A percentile compares a stretch with the other conserved stretches of the same genome.
These are phyloP conservation scores for Araneus ventricosus DNA, from an alignment of 1,140 invertebrate species.

Conservation along the genomic window DNA sequence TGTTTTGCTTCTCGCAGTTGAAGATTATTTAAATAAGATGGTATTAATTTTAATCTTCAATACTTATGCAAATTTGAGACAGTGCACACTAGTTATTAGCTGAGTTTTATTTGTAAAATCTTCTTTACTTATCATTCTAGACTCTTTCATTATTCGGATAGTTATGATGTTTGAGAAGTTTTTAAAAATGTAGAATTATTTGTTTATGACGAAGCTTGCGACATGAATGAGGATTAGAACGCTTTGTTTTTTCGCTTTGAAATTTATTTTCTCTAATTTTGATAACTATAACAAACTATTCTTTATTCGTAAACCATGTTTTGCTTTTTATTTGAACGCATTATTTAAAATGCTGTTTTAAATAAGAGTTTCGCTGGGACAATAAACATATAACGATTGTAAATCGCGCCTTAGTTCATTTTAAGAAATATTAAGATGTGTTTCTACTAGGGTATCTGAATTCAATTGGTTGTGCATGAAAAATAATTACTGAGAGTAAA, in stretches of 20 bases:
- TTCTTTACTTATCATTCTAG: neutral
- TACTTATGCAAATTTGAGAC: conserved; percentile 1
- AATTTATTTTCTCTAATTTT: too few species aligned
- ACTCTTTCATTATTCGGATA: neutral
- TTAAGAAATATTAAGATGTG: too few species aligned
- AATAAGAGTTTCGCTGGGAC: too few species aligned
- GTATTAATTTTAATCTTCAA: conserved; percentile 32
- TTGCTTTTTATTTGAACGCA: too few species aligned
- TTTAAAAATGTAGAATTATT: neutral
- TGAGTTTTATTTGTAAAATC: neutral
- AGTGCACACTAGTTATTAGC: neutral
- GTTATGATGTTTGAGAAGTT: neutral
- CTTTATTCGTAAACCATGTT: too few species aligned
- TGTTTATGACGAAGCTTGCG: neutral
- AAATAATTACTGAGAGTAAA: too few species aligned
- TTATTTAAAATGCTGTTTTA: too few species aligned
- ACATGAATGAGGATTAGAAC: neutral
- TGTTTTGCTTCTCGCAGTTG: neutral
- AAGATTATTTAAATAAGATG: conserved; percentile 29
- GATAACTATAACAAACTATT: too few species aligned
- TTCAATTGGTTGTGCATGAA: too few species aligned
- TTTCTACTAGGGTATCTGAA: too few species aligned
- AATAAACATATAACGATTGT: too few species aligned
- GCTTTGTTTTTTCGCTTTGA: neutral
- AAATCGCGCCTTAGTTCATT: too few species aligned